phyloP scores from a whole-genome alignment of 2,888 invertebrate genomes.

The Archips crataeganus region DNA sequence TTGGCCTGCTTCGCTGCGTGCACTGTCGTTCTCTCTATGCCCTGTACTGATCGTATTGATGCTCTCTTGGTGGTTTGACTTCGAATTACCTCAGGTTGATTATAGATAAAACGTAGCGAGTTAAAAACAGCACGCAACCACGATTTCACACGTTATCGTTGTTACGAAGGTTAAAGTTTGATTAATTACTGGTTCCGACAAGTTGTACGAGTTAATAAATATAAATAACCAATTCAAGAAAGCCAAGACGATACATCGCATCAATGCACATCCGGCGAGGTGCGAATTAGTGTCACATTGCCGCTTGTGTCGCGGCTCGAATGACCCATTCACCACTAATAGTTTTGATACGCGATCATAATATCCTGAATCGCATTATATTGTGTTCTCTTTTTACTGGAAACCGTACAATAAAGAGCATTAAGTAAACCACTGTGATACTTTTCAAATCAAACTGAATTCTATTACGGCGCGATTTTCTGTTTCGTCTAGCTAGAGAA shows the following conservation, averaged over 20 bases:
- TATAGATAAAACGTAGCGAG: not conserved
- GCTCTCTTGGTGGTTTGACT: not conserved
- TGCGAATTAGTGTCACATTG: conserved; percentile 39
- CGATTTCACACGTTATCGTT: not conserved
- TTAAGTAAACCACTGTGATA: not conserved
- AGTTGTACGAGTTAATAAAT: conserved; percentile 19
- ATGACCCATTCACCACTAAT: conserved; percentile 43
- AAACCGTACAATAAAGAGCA: conserved; percentile 26
- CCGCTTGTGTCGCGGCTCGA: conserved; percentile 38
- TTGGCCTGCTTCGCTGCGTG: conserved; percentile 71
- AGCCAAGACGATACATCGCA: conserved; percentile 40
- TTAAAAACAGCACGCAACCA: not conserved
- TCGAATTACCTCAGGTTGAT: not conserved
- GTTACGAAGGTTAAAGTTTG: not conserved
- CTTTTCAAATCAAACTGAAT: not conserved
- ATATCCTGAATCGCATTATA: conserved; percentile 43
- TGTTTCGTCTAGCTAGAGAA: too few species aligned
- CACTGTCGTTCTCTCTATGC: conserved; percentile 25
- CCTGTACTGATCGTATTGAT: conserved; percentile 5
- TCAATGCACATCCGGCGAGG: conserved; percentile 40
- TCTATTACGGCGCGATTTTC: not conserved
- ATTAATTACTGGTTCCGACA: not conserved
- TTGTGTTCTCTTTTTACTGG: conserved; percentile 43
- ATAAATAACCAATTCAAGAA: conserved; percentile 36
- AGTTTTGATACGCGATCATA: conserved; percentile 43